Conservation (phyloP, 2,888 invertebrate species). For the Drosophila rellima region DNA sequence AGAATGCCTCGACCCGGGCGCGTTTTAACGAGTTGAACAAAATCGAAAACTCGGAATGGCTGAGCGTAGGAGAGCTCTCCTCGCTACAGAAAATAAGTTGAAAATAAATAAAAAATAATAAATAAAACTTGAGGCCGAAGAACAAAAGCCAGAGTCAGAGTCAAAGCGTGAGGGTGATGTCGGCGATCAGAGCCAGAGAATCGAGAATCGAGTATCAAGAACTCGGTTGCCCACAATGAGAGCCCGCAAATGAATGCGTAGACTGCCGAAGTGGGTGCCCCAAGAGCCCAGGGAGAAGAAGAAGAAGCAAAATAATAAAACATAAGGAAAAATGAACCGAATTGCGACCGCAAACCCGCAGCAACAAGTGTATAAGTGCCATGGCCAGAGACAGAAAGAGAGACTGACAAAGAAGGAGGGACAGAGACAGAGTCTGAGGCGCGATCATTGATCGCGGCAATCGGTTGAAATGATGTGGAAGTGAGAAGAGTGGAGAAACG, state of each 20-base stretch:
- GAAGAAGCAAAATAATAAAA: constrained; percentile 17
- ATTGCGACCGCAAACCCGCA: constrained; percentile 84
- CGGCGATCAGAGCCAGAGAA: constrained; percentile 41
- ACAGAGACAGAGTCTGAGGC: constrained; percentile 25
- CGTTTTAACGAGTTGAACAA: constrained; percentile 83
- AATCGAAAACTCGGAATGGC: constrained; percentile 71
- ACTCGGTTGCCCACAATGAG: constrained; percentile 74
- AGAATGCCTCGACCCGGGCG: constrained; percentile 81
- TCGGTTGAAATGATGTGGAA: constrained; percentile 65
- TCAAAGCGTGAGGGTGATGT: constrained; percentile 70
- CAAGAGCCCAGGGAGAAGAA: constrained; percentile 43
- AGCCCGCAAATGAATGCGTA: constrained; percentile 83
- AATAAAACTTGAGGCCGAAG: constrained; percentile 65
- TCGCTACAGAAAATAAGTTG: constrained; percentile 67
- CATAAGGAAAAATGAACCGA: constrained; percentile 68
- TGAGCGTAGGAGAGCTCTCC: constrained; percentile 58
- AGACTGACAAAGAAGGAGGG: constrained; percentile 13
- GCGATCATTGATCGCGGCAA: constrained; percentile 84
- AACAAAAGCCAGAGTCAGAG: constrained; percentile 62
- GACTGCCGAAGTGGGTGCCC: constrained; percentile 60
- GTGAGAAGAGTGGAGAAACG: constrained; percentile 20
- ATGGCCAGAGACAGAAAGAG: constrained; percentile 30
- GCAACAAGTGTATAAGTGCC: constrained; percentile 85
- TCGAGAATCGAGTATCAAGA: constrained; percentile 5
- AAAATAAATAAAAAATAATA: constrained; percentile 79